A percentile compares a stretch with the other conserved stretches of the same genome.
phyloP scores from a whole-genome alignment of 2,797 vertebrate genomes.

The Morus bassanus region DNA sequence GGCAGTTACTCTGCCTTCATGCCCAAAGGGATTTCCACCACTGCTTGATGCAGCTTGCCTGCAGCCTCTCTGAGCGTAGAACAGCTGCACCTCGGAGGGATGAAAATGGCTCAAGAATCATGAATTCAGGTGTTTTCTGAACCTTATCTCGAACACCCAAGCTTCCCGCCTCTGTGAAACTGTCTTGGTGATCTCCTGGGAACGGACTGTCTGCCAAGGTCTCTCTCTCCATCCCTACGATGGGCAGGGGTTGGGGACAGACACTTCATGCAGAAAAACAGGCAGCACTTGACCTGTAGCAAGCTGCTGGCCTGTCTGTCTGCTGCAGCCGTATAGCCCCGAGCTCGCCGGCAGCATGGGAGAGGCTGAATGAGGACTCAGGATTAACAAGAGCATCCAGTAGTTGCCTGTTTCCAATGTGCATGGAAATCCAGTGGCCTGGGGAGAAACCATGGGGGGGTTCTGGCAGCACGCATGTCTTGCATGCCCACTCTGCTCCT shows the following conservation, averaged over 20 bases:
- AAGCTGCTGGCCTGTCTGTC: neutral
- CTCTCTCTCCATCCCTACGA: neutral
- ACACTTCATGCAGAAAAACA: neutral
- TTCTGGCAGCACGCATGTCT: neutral
- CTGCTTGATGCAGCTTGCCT: neutral
- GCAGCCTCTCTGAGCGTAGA: too few relatives aligned
- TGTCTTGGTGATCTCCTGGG: neutral
- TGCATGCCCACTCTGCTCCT: neutral
- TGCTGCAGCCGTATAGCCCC: accelerated
- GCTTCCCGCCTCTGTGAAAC: neutral
- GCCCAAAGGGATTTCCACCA: neutral
- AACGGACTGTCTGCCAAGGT: neutral
- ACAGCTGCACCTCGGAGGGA: neutral
- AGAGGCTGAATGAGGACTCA: accelerated
- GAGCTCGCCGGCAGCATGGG: accelerated
- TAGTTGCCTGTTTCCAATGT: neutral
- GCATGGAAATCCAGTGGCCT: neutral
- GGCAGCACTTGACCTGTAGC: neutral
- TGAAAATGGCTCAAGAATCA: neutral
- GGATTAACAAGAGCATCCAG: neutral
- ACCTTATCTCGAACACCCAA: neutral
- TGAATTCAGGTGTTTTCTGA: neutral
- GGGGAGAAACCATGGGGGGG: neutral
- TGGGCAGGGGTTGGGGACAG: too few relatives aligned
- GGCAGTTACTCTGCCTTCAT: neutral